These are phyloP conservation scores for Paradoxurus hermaphroditus DNA, from an alignment of 2,113 vertebrate genomes.

Conservation along the genomic window DNA sequence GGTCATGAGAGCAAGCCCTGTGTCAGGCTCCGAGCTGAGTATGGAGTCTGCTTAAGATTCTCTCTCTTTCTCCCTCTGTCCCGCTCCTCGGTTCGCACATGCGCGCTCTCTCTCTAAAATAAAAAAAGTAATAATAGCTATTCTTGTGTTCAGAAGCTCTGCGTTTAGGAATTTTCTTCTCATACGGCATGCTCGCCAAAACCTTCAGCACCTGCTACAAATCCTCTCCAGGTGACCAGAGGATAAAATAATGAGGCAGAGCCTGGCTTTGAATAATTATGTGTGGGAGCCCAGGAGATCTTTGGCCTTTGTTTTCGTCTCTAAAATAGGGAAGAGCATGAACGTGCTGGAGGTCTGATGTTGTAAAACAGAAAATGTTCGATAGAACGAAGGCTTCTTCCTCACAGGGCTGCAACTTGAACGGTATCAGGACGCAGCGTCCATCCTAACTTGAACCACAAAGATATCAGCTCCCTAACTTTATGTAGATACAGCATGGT, in stretches of 20 bases:
- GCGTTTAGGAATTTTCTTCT: not conserved
- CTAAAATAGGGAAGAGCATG: not conserved
- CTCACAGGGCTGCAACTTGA: not conserved
- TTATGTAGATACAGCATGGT: not conserved
- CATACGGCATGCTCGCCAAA: not conserved
- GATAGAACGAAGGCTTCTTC: not conserved
- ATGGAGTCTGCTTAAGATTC: too few species aligned
- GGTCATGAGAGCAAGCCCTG: too few species aligned
- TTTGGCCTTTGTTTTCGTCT: not conserved
- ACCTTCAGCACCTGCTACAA: not conserved
- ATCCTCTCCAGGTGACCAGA: not conserved
- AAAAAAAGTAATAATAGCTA: too few species aligned
- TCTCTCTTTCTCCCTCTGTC: too few species aligned
- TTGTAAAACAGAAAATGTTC: not conserved
- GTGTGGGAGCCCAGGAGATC: not conserved
- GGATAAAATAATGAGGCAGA: not conserved
- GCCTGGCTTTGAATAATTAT: not conserved
- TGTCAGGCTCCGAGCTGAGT: too few species aligned
- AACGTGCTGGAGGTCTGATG: not conserved
- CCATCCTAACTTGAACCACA: not conserved
- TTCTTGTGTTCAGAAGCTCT: not conserved
- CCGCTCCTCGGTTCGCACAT: too few species aligned
- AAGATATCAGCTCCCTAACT: not conserved
- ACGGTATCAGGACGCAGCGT: not conserved
- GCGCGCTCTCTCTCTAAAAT: too few species aligned